Percentiles rank a stretch among this genome's conserved stretches.
Conservation (phyloP, 2,888 invertebrate species). For the Standfussiana lucernea region DNA sequence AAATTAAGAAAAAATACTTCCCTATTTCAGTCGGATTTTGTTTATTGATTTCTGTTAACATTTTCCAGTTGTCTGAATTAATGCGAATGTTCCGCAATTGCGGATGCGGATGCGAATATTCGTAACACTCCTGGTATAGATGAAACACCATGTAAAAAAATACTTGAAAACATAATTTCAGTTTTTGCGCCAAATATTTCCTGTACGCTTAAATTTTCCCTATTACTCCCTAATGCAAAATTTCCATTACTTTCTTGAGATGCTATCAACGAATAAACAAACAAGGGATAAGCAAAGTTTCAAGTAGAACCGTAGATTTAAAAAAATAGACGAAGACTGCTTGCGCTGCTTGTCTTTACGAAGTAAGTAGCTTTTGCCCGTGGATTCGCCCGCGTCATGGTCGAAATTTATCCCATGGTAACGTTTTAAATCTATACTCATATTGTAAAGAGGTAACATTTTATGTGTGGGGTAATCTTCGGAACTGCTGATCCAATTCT, state of each 20-base stretch:
- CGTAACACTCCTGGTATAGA: too few species aligned
- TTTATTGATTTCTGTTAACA: too few species aligned
- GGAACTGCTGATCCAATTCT: too few species aligned
- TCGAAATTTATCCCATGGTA: not conserved
- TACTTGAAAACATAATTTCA: constrained; percentile 12
- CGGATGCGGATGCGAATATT: too few species aligned
- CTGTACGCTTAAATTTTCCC: constrained; percentile 36
- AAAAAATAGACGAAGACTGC: not conserved
- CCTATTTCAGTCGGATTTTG: too few species aligned
- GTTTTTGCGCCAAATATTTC: constrained; percentile 10
- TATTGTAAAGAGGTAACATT: too few species aligned
- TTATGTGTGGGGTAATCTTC: too few species aligned
- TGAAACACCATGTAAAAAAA: too few species aligned
- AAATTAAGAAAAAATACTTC: too few species aligned
- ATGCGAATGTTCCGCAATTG: too few species aligned
- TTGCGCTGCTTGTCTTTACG: not conserved
- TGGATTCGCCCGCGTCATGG: not conserved
- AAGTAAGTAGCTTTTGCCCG: not conserved
- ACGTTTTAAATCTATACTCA: too few species aligned
- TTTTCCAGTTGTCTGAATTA: too few species aligned
- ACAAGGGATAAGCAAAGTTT: constrained; percentile 11
- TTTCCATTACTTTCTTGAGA: constrained; percentile 44
- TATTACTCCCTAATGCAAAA: constrained; percentile 49
- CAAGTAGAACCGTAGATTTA: constrained; percentile 8
- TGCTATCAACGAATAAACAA: constrained; percentile 37